Conservation (phyloP, 2,113 vertebrate genomes). For the Neolamprologus caudopunctatus region DNA sequence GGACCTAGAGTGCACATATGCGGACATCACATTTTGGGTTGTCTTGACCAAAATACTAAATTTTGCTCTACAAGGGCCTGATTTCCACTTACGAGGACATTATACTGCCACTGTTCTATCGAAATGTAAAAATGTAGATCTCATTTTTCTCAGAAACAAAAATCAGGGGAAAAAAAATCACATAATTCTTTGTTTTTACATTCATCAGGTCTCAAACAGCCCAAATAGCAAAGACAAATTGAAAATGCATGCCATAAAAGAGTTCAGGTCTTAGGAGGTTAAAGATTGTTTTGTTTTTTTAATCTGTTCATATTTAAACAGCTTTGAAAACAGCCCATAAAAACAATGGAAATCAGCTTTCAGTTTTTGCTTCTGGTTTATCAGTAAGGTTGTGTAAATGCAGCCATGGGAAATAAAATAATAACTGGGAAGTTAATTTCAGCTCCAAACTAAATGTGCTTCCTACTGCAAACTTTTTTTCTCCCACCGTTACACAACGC, state of each 20-base stretch:
- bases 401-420: background rate
- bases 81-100: background rate
- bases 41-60: background rate
- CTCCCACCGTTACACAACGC: background rate
- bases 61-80: background rate
- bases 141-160: background rate
- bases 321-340: background rate
- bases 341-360: background rate
- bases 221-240: background rate
- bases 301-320: background rate
- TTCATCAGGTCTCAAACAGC: background rate
- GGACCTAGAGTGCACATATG: background rate
- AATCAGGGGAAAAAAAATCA: background rate
- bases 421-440: background rate
- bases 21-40: background rate
- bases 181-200: background rate
- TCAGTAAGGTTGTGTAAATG: background rate
- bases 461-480: background rate
- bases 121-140: background rate
- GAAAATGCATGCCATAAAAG: background rate
- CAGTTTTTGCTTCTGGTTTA: background rate
- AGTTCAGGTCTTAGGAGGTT: background rate
- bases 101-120: background rate
- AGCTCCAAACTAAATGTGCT: background rate
- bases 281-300: background rate